Percentiles rank a stretch among this genome's conserved stretches.
Conservation (phyloP, 2,888 invertebrate genomes). For the Deroplatys truncata region DNA sequence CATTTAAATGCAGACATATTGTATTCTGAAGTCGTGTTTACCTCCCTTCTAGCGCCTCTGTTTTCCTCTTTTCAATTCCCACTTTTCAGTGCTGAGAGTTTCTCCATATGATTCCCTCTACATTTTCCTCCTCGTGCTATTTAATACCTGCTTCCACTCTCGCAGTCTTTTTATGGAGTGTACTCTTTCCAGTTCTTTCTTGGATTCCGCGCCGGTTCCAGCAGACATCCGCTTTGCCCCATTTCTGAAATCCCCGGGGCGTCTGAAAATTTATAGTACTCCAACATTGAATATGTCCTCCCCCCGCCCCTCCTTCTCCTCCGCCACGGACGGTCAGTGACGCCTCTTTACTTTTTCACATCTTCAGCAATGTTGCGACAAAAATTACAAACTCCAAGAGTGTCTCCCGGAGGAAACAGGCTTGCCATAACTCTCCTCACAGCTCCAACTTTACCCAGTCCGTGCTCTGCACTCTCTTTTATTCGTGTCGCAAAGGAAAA, state of each 20-base stretch:
- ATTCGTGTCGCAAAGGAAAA: background rate
- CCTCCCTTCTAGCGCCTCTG: background rate
- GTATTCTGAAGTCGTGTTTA: no score
- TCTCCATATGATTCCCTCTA: background rate
- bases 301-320: no score
- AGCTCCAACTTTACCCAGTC: background rate
- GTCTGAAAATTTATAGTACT: background rate
- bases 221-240: background rate
- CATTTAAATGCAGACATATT: no score
- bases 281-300: background rate
- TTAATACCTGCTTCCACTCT: background rate
- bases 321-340: background rate
- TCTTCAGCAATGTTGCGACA: background rate
- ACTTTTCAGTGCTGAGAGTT: background rate
- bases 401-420: background rate
- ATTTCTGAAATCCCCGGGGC: slow-evolving; percentile 1
- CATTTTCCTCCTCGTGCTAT: background rate
- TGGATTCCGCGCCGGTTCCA: slow-evolving; percentile 7
- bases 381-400: background rate
- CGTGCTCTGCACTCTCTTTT: background rate
- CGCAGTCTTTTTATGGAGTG: background rate
- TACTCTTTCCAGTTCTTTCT: background rate
- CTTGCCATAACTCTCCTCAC: background rate
- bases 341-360: background rate
- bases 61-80: background rate